Evolutionary conservation across 2,113 vertebrate genomes (phyloP).

Genomic region (Falco punctatus): DNA sequence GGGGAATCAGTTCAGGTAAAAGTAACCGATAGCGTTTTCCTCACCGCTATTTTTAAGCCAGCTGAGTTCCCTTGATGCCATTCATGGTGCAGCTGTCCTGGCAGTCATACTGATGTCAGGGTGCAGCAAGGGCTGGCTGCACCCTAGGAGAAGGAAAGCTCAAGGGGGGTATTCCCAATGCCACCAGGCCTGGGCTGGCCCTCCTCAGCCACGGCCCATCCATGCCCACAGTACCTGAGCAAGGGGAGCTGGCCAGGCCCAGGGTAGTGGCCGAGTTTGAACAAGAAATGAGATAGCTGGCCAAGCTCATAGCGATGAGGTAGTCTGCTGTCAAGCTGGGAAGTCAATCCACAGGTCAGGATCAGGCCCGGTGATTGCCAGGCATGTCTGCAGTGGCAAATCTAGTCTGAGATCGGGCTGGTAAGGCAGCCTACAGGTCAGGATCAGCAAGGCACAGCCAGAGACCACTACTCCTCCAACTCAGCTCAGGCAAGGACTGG

Average conservation of each 20-base stretch:
- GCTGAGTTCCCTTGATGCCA: neutral
- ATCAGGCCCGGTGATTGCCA: neutral
- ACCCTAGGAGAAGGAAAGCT: neutral
- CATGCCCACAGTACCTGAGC: neutral
- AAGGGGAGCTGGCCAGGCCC: neutral
- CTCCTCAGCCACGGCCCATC: neutral
- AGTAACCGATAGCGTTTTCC: neutral
- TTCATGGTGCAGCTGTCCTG: slow-evolving; percentile 40
- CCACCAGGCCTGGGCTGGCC: neutral
- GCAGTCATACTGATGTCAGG: neutral
- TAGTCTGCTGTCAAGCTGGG: neutral
- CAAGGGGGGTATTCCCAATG: neutral
- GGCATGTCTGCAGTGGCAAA: neutral
- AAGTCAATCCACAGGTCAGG: neutral
- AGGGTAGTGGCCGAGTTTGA: fast-evolving
- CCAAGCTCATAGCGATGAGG: neutral
- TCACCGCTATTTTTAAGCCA: slow-evolving; percentile 18
- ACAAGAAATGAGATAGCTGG: neutral
- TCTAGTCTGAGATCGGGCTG: neutral
- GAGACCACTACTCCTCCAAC: fast-evolving
- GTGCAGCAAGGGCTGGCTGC: neutral
- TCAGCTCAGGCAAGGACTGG: neutral
- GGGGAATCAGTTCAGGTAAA: neutral
- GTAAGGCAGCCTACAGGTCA: neutral
- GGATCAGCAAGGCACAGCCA: neutral